These are phyloP conservation scores for Andrena dorsata DNA, from an alignment of 2,888 invertebrate genomes.

Conservation along the genomic window DNA sequence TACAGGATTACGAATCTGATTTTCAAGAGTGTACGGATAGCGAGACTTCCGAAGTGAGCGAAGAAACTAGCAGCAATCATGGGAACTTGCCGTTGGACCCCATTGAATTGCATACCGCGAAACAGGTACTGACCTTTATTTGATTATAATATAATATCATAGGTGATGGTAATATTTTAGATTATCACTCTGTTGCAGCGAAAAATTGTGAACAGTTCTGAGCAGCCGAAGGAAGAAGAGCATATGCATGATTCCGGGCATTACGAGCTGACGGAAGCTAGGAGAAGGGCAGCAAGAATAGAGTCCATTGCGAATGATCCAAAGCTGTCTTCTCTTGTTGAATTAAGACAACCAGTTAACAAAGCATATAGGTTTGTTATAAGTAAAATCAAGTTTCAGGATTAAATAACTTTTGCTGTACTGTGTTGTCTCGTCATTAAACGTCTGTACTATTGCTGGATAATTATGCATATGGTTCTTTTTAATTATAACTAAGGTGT, in stretches of 20 bases:
- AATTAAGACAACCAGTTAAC: conserved; percentile 72
- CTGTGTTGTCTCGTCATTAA: conserved; percentile 39
- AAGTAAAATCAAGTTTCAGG: conserved; percentile 73
- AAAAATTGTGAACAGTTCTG: conserved; percentile 70
- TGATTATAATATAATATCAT: conserved; percentile 3
- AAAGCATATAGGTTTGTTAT: conserved; percentile 78
- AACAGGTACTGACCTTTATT: conserved; percentile 71
- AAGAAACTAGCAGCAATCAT: conserved; percentile 70
- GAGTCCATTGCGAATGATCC: conserved; percentile 74
- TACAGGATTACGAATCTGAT: conserved; percentile 86
- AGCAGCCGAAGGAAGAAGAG: conserved; percentile 76
- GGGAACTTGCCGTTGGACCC: conserved; percentile 73
- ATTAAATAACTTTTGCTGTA: conserved; percentile 61
- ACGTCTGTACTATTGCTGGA: conserved; percentile 11
- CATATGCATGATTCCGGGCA: conserved; percentile 82
- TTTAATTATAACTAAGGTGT: conserved; percentile 13
- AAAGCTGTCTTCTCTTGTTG: conserved; percentile 68
- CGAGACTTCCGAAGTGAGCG: conserved; percentile 77
- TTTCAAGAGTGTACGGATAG: conserved; percentile 85
- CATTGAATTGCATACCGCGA: conserved; percentile 75
- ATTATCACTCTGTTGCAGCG: conserved; percentile 51
- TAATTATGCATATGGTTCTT: conserved; percentile 27
- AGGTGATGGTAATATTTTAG: conserved; percentile 21
- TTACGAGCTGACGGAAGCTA: conserved; percentile 81
- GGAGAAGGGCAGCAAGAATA: conserved; percentile 79